phyloP scores from a whole-genome alignment of 2,113 vertebrate species.

The Albula goreensis region DNA sequence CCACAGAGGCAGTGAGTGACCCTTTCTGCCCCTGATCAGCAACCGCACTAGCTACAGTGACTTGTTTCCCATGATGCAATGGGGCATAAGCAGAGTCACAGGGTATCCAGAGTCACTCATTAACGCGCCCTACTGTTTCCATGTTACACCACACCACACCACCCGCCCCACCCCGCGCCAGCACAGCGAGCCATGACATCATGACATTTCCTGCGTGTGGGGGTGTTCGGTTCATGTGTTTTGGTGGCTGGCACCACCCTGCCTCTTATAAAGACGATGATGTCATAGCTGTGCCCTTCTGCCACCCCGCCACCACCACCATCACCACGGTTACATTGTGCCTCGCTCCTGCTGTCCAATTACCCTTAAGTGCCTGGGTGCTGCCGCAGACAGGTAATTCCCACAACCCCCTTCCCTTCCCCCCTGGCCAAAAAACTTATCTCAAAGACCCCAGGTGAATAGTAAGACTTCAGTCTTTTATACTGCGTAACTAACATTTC shows the following conservation, averaged over 20 bases:
- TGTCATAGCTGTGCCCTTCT: slow-evolving; percentile 12
- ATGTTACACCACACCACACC: neutral
- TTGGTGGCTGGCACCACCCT: slow-evolving; percentile 22
- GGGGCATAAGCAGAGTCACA: slow-evolving; percentile 32
- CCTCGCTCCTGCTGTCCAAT: neutral
- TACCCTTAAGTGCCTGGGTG: neutral
- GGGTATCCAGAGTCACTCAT: slow-evolving; percentile 1
- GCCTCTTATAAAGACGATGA: slow-evolving; percentile 27
- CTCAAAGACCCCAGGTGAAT: slow-evolving; percentile 6
- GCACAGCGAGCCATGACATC: neutral
- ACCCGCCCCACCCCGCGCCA: neutral
- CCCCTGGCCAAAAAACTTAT: neutral
- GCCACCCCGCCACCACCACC: neutral
- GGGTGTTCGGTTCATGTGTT: neutral
- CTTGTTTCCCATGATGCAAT: slow-evolving; percentile 51
- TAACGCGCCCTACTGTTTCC: slow-evolving; percentile 17
- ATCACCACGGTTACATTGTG: neutral
- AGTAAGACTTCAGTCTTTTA: slow-evolving; percentile 11
- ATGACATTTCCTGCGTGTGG: slow-evolving; percentile 22
- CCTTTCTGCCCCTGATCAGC: neutral
- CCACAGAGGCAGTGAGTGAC: neutral
- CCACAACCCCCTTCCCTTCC: neutral
- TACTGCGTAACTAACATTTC: neutral
- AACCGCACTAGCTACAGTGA: neutral
- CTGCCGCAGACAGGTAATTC: slow-evolving; percentile 2